A percentile compares a stretch with the other conserved stretches of the same genome.
Evolutionary conservation across 1,140 invertebrate species (phyloP).

Genomic region (Platorchestia sp.): DNA sequence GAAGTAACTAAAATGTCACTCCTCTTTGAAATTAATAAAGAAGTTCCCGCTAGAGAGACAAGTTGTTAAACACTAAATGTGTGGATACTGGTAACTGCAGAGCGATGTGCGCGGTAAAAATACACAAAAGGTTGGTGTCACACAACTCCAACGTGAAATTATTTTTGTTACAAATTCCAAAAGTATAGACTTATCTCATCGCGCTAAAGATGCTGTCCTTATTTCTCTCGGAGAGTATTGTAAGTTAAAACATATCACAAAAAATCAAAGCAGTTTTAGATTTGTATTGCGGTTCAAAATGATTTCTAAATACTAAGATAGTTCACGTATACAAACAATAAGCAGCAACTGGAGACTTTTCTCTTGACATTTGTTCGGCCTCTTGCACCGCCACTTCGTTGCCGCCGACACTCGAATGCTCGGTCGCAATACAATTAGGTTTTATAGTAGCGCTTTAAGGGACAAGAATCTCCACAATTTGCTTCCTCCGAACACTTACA

Average conservation of each 20-base stretch:
- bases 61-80: too few relatives aligned
- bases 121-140: neutral
- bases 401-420: neutral
- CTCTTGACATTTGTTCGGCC: neutral
- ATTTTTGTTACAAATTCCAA: neutral
- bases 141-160: neutral
- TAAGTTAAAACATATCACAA: neutral
- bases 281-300: neutral
- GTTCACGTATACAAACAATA: neutral
- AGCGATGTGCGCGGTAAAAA: neutral
- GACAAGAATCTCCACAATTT: constrained; percentile 54
- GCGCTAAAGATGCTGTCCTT: neutral
- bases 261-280: neutral
- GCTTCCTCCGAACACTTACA: constrained; percentile 47
- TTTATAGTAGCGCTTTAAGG: constrained; percentile 24
- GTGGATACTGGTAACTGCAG: neutral
- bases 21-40: too few relatives aligned
- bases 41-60: too few relatives aligned
- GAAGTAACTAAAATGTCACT: too few relatives aligned
- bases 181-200: neutral
- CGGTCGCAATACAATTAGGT: constrained; percentile 50
- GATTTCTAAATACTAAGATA: neutral
- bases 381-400: neutral
- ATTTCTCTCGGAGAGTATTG: neutral
- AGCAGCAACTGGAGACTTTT: neutral